Base-by-base conservation (phyloP, 2,797 vertebrate species). In the Acipenser oxyrinchus region DNA sequence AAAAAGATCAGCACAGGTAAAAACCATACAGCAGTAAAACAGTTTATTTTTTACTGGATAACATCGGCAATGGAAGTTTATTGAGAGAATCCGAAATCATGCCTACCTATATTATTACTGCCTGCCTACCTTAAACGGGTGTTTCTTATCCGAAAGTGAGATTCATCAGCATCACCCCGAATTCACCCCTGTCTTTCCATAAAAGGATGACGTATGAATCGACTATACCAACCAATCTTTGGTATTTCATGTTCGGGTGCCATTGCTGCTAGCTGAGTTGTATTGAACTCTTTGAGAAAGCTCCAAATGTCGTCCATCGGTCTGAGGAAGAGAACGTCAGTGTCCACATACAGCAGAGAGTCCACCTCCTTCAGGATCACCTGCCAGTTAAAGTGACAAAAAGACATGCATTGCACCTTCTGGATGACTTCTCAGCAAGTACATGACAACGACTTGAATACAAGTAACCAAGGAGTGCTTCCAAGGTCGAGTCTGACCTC, bases 111-210 rank as follows among this genome's bases (percentile, higher is more conserved):
- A 37, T 37, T 37, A 3, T 37, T 37, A 37, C 23, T 37, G 23
- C 83, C 23, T 37, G 23, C 83, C 89, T 80, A 98, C 97, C 90
- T 95, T 97, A 84, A 99, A 99, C n/a, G 71, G 0, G 91, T 75
- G 78, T 81, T 90, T 80, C 97, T 92, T 77, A 99, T 97, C 48
- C 94, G 90, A 0, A n/a, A n/a, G 97, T 98, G 64, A 99, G 80
- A 66, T 99, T 98, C 96, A 99, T 98, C 51, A 99, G 86, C 97
- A 99, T 99, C 74, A 99, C 97, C 0, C 95, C 0, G 97, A 99
- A 78, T 99, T 99, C 75, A 99, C 81, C 52, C 97, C 97, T 0
- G 95, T 89, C 55, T 88, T 76, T 10, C 96, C 97, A 0, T 96
- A 97, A 70, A 98, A 0, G 97, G 95, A 75, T 99, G 97, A 0